Conservation (phyloP, 1,140 invertebrate species). For the Drosophila oshimai region DNA sequence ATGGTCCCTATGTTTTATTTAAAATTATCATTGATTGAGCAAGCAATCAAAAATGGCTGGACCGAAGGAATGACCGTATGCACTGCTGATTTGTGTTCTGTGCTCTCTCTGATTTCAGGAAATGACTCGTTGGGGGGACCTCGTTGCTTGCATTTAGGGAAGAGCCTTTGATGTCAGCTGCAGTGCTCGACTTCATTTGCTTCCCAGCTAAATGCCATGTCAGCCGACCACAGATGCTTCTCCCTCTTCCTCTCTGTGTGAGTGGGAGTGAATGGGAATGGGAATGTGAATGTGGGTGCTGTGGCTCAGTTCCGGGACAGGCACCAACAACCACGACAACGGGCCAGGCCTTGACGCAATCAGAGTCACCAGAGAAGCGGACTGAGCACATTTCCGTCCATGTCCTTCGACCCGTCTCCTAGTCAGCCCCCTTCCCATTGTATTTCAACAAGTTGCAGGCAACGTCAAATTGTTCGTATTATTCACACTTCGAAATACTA, state of each 20-base stretch:
- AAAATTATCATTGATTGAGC: not conserved
- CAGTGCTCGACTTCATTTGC: conserved; percentile 10
- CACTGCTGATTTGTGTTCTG: not conserved
- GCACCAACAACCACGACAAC: not conserved
- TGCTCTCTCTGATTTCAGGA: not conserved
- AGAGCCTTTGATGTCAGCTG: conserved; percentile 22
- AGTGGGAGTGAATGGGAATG: not conserved
- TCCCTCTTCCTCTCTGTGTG: not conserved
- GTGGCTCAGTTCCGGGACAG: conserved; percentile 14
- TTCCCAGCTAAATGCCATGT: conserved; percentile 28
- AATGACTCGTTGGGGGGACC: not conserved
- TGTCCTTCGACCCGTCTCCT: not conserved
- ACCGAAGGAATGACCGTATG: not conserved
- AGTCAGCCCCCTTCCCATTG: not conserved
- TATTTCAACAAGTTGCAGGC: conserved; percentile 37
- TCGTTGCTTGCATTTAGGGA: not conserved
- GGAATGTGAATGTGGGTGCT: not conserved
- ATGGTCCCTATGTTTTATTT: too few relatives aligned
- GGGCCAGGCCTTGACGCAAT: conserved; percentile 19
- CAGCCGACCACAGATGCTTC: conserved; percentile 21
- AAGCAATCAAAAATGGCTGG: not conserved
- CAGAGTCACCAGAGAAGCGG: conserved; percentile 14
- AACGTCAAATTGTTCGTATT: conserved; percentile 28
- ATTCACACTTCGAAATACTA: too few relatives aligned
- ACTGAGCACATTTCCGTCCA: too few relatives aligned